These are phyloP conservation scores for Melitaea athalia DNA, from an alignment of 2,888 invertebrate species.

Conservation along the genomic window DNA sequence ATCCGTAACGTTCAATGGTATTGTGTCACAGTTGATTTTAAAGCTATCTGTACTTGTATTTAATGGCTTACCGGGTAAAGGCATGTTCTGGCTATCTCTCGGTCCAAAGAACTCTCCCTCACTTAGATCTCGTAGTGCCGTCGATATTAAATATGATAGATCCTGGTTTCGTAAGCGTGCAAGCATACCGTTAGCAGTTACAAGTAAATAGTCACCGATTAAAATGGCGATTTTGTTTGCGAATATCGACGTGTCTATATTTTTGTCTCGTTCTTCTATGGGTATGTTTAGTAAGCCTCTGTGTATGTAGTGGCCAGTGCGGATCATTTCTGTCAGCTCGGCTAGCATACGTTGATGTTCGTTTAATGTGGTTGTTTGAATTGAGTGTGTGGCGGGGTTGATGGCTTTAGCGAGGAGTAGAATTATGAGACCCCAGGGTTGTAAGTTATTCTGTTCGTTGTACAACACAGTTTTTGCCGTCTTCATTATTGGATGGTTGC, in stretches of 20 bases:
- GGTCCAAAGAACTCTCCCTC: conserved; percentile 91
- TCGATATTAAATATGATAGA: conserved; percentile 90
- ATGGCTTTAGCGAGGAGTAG: conserved; percentile 90
- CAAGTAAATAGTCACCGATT: conserved; percentile 92
- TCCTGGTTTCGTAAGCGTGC: conserved; percentile 87
- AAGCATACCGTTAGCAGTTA: conserved; percentile 90
- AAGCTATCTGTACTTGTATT: conserved; percentile 51
- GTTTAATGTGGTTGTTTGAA: conserved; percentile 82
- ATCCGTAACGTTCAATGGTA: conserved; percentile 65
- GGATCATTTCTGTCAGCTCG: conserved; percentile 93
- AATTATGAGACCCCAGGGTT: conserved; percentile 93
- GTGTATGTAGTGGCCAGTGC: conserved; percentile 92
- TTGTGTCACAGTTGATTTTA: conserved; percentile 61
- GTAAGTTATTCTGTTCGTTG: conserved; percentile 91
- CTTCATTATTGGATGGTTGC: conserved; percentile 92
- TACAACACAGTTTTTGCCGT: conserved; percentile 91
- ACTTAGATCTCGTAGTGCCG: conserved; percentile 89
- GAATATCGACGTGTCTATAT: conserved; percentile 87
- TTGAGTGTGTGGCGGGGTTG: conserved; percentile 78
- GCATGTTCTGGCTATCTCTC: conserved; percentile 88
- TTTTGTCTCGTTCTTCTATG: conserved; percentile 73
- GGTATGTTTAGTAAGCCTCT: conserved; percentile 80
- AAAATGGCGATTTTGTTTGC: conserved; percentile 94
- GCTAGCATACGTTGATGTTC: conserved; percentile 76
- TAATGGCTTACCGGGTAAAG: conserved; percentile 84